Base-by-base conservation (phyloP, 1,140 invertebrate species). In the Drosophila miranda region DNA sequence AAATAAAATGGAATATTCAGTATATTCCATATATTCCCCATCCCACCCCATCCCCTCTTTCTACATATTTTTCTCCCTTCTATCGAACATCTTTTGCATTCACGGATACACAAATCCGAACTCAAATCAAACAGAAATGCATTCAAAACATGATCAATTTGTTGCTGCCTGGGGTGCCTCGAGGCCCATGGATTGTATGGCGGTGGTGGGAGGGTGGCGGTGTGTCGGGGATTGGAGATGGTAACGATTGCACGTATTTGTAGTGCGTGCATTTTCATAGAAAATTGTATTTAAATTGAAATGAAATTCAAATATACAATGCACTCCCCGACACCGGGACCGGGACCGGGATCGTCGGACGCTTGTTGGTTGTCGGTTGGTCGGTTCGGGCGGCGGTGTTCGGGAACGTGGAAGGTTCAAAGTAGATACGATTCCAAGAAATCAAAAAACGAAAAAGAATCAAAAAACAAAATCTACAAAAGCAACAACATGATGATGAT, bases 211-310 rank as follows among this genome's bases (percentile, higher is more conserved):
- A 51, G 21, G 23, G 42, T 21, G 34, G 30, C 13, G 44, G 46
- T 30, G 2, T 8, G 30, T 45, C 8, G 45, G 50, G 44, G 67
- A 9, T 7, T 2, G 26, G 23, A 55, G 55, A 38, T 38, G 55
- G 53, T 67, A 38, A 43, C 62, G 45, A 66, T 66, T 64, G 71
- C 70, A 74, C 70, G 69, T 72, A 74, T 72, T 68, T 84, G 77
- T 67, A 75, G 83, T 84, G 82, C 81, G 82, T 86, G 82, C 82
- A 78, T 87, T 87, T 87, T 87, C 82, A 87, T 87, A 87, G 82
- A 87, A 87, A 87, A 87, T 87, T 73, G 83, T 87, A 87, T 87
- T 87, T 87, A 87, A 87, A 87, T 87, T 87, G 78, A 87, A 87
- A 82, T 87, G 75, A 87, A 82, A 82, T 82, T 87, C 78, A 87